These are phyloP conservation scores for Sibirionetta formosa DNA, from an alignment of 2,797 vertebrate species.

Conservation along the genomic window DNA sequence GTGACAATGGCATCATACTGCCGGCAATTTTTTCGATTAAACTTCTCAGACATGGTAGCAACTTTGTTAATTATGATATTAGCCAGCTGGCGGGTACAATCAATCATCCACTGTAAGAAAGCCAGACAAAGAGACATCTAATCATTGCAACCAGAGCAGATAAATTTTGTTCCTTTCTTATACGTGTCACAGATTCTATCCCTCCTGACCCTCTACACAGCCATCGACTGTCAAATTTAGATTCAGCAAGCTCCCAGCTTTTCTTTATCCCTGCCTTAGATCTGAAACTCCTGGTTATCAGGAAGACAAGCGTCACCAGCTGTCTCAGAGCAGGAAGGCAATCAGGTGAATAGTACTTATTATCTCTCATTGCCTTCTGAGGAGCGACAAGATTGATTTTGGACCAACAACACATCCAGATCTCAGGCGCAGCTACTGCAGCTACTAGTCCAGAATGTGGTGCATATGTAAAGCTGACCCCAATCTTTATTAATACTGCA, in stretches of 20 bases:
- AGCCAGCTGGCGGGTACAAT: slow-evolving; percentile 83
- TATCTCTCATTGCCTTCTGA: slow-evolving; percentile 86
- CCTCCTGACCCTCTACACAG: slow-evolving; percentile 86
- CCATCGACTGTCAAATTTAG: slow-evolving; percentile 86
- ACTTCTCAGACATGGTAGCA: slow-evolving; percentile 83
- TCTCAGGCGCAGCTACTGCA: slow-evolving; percentile 70
- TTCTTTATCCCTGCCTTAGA: slow-evolving; percentile 86
- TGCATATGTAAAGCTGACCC: slow-evolving; percentile 51
- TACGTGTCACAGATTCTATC: slow-evolving; percentile 83
- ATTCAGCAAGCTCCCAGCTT: slow-evolving; percentile 84
- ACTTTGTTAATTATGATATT: slow-evolving; percentile 89
- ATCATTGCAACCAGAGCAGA: slow-evolving; percentile 84
- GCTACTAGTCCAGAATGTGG: slow-evolving; percentile 52
- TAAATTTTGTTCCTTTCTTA: slow-evolving; percentile 86
- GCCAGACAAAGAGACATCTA: slow-evolving; percentile 86
- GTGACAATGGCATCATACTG: slow-evolving; percentile 80
- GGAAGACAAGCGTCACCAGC: slow-evolving; percentile 87
- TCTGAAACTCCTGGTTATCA: slow-evolving; percentile 88
- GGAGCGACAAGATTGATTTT: slow-evolving; percentile 87
- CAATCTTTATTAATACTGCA: slow-evolving; percentile 22
- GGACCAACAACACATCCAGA: slow-evolving; percentile 77
- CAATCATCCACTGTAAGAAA: slow-evolving; percentile 85
- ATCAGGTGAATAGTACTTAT: slow-evolving; percentile 89
- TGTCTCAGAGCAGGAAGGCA: slow-evolving; percentile 87
- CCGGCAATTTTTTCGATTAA: slow-evolving; percentile 83